A percentile compares a stretch with the other conserved stretches of the same genome.
Evolutionary conservation across 30 jellyfish, hydroid and myxozoan species (phyloP).

Genomic region (Nemopilema nomurai): DNA sequence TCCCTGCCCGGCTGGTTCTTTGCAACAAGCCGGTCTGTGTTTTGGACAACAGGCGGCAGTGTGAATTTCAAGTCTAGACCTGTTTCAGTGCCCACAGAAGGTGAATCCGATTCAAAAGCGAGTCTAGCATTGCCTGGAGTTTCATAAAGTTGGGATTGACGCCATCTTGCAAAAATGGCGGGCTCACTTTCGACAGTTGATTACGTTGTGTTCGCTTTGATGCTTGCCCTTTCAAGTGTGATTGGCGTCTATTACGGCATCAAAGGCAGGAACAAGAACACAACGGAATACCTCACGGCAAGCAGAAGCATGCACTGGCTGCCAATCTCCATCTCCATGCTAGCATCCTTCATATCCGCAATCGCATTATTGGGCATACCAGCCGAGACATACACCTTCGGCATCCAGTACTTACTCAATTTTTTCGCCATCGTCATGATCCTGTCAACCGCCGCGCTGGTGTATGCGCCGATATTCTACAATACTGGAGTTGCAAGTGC

Average conservation of each 20-base stretch:
- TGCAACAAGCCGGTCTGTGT: no score
- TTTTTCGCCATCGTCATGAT: constrained; percentile 30
- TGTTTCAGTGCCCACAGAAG: no score
- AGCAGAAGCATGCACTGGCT: constrained; percentile 71
- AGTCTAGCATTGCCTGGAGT: no score
- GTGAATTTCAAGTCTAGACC: no score
- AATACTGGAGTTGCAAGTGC: constrained; percentile 67
- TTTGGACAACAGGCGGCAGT: no score
- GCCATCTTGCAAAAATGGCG: neutral
- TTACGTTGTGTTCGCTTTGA: constrained; percentile 48
- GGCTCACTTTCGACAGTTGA: constrained; percentile 39
- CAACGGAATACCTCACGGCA: constrained; percentile 62
- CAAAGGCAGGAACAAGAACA: constrained; percentile 48
- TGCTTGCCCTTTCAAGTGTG: constrained; percentile 50
- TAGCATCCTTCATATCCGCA: constrained; percentile 60
- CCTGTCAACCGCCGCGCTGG: constrained; percentile 35
- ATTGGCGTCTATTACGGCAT: constrained; percentile 59
- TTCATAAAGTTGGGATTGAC: no score
- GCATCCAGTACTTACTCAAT: constrained; percentile 36
- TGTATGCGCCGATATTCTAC: constrained; percentile 82
- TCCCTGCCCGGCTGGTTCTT: no score
- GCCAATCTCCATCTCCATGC: constrained; percentile 54
- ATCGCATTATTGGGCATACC: constrained; percentile 60
- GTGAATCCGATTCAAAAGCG: no score
- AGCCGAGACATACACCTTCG: constrained; percentile 56